These are phyloP conservation scores for Rousettus madagascariensis DNA, from an alignment of 2,797 vertebrate genomes.

Conservation along the genomic window DNA sequence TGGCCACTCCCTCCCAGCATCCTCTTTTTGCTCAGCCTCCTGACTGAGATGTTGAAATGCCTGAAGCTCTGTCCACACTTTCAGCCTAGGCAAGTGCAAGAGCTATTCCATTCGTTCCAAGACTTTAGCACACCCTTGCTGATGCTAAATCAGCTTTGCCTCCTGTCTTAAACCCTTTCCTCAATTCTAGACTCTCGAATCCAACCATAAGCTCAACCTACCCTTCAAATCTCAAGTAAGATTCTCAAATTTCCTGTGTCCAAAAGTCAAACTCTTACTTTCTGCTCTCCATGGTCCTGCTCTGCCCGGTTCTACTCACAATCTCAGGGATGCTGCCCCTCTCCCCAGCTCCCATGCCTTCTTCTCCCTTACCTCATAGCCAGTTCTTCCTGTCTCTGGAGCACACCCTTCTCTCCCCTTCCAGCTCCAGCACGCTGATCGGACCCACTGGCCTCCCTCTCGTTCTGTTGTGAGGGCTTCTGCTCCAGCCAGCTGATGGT, in stretches of 20 bases:
- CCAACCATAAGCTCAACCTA: background rate
- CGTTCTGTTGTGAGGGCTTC: background rate
- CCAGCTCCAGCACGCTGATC: too few relatives aligned
- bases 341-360: background rate
- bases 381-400: background rate
- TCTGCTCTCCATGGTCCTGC: background rate
- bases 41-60: background rate
- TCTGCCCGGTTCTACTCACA: background rate
- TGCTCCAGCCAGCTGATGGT: background rate
- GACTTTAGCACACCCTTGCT: background rate
- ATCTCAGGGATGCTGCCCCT: background rate
- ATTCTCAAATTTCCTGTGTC: background rate
- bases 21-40: background rate
- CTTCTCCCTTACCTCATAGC: background rate
- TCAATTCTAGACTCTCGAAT: background rate
- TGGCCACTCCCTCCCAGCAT: background rate
- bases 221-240: background rate
- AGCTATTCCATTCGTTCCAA: background rate
- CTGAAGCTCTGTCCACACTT: background rate
- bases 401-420: background rate
- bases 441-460: rapidly evolving
- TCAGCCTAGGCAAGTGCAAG: background rate
- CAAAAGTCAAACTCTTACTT: background rate
- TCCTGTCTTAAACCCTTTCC: background rate
- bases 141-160: background rate